phyloP scores from a whole-genome alignment of 2,113 vertebrate species.

The Scortum barcoo region DNA sequence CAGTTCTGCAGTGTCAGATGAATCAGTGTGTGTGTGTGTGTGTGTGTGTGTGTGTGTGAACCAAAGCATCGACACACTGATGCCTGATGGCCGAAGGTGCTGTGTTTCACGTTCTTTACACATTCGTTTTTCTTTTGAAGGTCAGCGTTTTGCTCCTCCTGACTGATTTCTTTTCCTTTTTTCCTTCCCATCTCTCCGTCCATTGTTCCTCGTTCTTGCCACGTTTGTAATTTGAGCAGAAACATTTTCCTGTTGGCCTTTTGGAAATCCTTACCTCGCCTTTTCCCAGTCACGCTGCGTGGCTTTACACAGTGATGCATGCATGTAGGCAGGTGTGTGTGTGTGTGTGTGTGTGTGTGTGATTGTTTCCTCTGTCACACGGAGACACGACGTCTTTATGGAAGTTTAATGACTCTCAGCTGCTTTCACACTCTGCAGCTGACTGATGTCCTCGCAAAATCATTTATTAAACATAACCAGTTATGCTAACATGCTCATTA shows the following conservation, averaged over 20 bases:
- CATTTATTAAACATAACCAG: constrained; percentile 16
- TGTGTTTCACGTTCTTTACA: constrained; percentile 12
- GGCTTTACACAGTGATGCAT: constrained; percentile 9
- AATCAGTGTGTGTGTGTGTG: not conserved
- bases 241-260: constrained; percentile 44
- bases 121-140: constrained; percentile 20
- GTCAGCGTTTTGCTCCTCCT: constrained; percentile 46
- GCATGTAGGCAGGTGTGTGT: constrained; percentile 15
- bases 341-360: constrained; percentile 16
- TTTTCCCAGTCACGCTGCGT: constrained; percentile 13
- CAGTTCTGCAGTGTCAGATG: constrained; percentile 23
- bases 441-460: constrained; percentile 10
- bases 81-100: constrained; percentile 5
- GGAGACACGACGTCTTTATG: constrained; percentile 20
- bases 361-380: constrained; percentile 41
- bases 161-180: not conserved
- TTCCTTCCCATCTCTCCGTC: not conserved
- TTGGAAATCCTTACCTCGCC: constrained; percentile 40
- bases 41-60: constrained; percentile 10
- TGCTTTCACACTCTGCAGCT: constrained; percentile 24
- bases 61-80: constrained; percentile 27
- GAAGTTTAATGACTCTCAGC: constrained; percentile 47
- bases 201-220: constrained; percentile 25
- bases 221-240: constrained; percentile 28
- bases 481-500: constrained; percentile 24